A percentile compares a stretch with the other conserved stretches of the same genome.
These are phyloP conservation scores for Allophyes oxyacanthae DNA, from an alignment of 2,888 invertebrate genomes.

Conservation along the genomic window DNA sequence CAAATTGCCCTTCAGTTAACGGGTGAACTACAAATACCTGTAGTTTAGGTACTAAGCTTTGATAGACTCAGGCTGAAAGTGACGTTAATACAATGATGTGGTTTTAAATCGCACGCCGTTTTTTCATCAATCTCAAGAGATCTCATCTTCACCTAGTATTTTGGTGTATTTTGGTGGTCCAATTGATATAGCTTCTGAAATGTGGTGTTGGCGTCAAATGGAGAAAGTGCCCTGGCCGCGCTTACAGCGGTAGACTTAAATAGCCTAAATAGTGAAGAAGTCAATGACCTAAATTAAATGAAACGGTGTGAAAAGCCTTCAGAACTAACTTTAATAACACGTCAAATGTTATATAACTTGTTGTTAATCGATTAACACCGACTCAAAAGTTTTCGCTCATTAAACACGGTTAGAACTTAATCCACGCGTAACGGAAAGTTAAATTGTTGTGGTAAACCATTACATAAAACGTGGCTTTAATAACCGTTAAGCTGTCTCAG, in stretches of 20 bases:
- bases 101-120: conserved; percentile 16
- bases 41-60: conserved; percentile 1
- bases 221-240: no score
- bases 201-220: no score
- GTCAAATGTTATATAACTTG: conserved; percentile 5
- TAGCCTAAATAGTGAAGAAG: no score
- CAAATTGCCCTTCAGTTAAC: conserved; percentile 42
- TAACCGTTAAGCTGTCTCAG: not conserved
- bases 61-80: conserved; percentile 8
- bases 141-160: no score
- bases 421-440: conserved; percentile 14
- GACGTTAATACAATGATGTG: conserved; percentile 15
- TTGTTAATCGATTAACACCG: conserved; percentile 11
- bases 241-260: no score
- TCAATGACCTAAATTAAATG: no score
- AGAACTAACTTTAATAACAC: conserved; percentile 2
- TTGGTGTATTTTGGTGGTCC: no score
- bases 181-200: no score
- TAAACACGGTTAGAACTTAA: conserved; percentile 17
- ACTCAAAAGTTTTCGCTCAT: conserved; percentile 6
- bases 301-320: no score
- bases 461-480: conserved; percentile 9
- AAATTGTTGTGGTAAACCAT: conserved; percentile 26
- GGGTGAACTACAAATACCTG: conserved; percentile 31
- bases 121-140: no score